Evolutionary conservation across 64 coral and sea anemone species (phyloP).

Genomic region (Platygyra sinensis): DNA sequence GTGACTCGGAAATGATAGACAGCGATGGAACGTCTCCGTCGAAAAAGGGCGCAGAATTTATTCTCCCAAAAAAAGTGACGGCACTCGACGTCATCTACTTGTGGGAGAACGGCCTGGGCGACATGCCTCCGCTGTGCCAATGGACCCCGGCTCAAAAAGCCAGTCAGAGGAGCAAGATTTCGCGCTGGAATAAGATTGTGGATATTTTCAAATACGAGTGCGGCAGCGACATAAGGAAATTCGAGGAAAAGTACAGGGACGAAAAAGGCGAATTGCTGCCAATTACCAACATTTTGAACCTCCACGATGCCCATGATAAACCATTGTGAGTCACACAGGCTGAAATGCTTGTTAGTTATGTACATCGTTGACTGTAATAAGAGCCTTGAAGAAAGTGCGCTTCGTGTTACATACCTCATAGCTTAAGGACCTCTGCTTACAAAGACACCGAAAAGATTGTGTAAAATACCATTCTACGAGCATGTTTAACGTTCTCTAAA

Average conservation of each 20-base stretch:
- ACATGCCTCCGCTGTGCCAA: constrained; percentile 89
- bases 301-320: constrained; percentile 87
- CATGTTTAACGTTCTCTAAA: too few relatives aligned
- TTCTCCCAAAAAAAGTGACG: constrained; percentile 87
- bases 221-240: constrained; percentile 75
- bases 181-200: constrained; percentile 94
- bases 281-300: constrained; percentile 88
- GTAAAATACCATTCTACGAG: too few relatives aligned
- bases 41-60: constrained; percentile 64
- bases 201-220: constrained; percentile 97
- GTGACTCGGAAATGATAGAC: constrained; percentile 50
- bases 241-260: constrained; percentile 96
- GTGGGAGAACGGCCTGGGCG: constrained; percentile 91
- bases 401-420: too few relatives aligned
- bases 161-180: constrained; percentile 90
- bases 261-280: constrained; percentile 87
- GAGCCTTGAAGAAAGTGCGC: too few relatives aligned
- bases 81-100: constrained; percentile 91
- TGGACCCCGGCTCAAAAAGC: constrained; percentile 85
- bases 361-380: too few relatives aligned
- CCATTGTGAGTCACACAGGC: constrained; percentile 1
- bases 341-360: too few relatives aligned
- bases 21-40: constrained; percentile 7
- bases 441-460: too few relatives aligned
- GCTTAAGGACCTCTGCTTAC: too few relatives aligned